Evolutionary conservation across 1,140 invertebrate species (phyloP).

Genomic region (Luehdorfia chinensis): DNA sequence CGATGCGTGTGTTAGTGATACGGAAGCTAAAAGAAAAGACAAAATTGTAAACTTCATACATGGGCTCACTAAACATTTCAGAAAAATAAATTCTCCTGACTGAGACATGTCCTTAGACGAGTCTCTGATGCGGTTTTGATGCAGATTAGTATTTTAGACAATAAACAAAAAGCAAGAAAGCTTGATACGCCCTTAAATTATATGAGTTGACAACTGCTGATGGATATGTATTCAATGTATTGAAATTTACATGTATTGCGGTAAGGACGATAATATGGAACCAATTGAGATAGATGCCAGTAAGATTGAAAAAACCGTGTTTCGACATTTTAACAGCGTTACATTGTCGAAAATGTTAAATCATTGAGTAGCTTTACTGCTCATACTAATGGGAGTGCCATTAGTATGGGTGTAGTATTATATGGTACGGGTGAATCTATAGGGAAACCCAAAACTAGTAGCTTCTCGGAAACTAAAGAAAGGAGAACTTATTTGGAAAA

Average conservation of each 20-base stretch:
- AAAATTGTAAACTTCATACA: slow-evolving; percentile 20
- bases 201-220: slow-evolving; percentile 21
- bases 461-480: no score
- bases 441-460: no score
- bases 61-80: slow-evolving; percentile 13
- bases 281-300: background rate
- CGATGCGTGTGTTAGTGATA: background rate
- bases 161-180: slow-evolving; percentile 43
- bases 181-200: slow-evolving; percentile 50
- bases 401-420: no score
- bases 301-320: slow-evolving; percentile 2
- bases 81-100: slow-evolving; percentile 25
- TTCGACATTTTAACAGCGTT: slow-evolving; percentile 3
- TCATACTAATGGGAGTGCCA: slow-evolving; percentile 13
- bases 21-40: slow-evolving; percentile 2
- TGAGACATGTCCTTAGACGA: slow-evolving; percentile 49
- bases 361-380: slow-evolving; percentile 4
- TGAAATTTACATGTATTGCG: slow-evolving; percentile 17
- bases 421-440: no score
- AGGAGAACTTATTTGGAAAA: background rate
- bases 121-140: slow-evolving; percentile 47
- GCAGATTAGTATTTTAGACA: slow-evolving; percentile 40
- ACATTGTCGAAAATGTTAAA: slow-evolving; percentile 1
- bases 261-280: slow-evolving; percentile 1
- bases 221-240: slow-evolving; percentile 19